Conservation (phyloP, 2,797 vertebrate genomes). For the Lemur catta region DNA sequence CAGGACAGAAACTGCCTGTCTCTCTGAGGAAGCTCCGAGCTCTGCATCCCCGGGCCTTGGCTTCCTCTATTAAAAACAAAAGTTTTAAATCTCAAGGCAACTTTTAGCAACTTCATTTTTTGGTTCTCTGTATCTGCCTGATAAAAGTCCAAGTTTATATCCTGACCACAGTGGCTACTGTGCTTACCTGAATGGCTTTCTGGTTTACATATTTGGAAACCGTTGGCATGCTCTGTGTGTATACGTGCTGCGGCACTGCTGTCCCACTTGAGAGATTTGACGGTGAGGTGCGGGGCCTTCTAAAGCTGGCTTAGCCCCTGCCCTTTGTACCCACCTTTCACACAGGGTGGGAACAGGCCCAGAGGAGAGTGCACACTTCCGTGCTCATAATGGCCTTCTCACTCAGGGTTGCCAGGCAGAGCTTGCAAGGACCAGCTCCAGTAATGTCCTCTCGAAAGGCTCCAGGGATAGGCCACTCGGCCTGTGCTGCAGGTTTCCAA, state of each 20-base stretch:
- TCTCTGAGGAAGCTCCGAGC: not conserved
- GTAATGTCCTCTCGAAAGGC: not conserved
- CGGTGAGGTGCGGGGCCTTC: not conserved
- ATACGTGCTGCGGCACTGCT: accelerated
- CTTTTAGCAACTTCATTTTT: not conserved
- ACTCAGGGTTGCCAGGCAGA: not conserved
- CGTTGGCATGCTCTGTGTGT: not conserved
- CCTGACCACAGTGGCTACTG: not conserved
- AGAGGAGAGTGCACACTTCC: not conserved
- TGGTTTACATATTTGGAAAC: not conserved
- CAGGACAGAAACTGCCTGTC: not conserved
- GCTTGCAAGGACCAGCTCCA: not conserved
- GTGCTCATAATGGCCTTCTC: not conserved
- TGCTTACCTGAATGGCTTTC: not conserved
- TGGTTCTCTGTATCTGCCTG: not conserved
- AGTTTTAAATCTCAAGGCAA: not conserved
- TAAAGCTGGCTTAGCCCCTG: not conserved
- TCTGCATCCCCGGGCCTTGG: not conserved
- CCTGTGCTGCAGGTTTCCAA: not conserved
- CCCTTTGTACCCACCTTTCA: not conserved
- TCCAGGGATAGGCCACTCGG: accelerated
- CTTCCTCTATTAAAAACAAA: slow-evolving; percentile 1
- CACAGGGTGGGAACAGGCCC: not conserved
- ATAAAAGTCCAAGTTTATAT: not conserved
- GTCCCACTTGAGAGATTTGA: not conserved